Conservation (phyloP, 2,888 invertebrate species). For the Scelioninae gen. 2 region DNA sequence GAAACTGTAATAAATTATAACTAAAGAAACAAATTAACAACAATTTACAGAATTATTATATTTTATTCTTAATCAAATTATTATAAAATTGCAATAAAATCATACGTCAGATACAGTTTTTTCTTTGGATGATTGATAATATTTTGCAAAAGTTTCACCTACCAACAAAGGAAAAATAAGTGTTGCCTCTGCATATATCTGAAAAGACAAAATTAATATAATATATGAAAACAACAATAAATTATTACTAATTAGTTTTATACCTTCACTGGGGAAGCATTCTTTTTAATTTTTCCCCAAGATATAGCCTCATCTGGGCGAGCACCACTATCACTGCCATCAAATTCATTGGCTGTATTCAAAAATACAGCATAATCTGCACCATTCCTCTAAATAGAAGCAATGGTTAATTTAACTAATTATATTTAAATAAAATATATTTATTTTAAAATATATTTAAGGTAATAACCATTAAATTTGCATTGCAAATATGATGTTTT, state of each 20-base stretch:
- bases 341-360: constrained; percentile 96
- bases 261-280: constrained; percentile 92
- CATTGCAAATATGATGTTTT: constrained; percentile 99
- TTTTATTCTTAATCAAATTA: no score
- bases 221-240: background rate
- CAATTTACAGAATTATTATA: no score
- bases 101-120: constrained; percentile 66
- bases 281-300: constrained; percentile 97
- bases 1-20: no score
- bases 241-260: background rate
- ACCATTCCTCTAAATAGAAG: constrained; percentile 87
- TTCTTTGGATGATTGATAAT: constrained; percentile 66
- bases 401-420: background rate
- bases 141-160: constrained; percentile 93
- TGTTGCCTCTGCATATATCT: constrained; percentile 94
- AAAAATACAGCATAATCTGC: constrained; percentile 96
- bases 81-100: constrained; percentile 28
- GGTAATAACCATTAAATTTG: constrained; percentile 92
- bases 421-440: background rate
- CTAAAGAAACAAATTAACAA: no score
- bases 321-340: constrained; percentile 98
- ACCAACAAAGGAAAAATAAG: constrained; percentile 96
- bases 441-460: background rate
- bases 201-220: constrained; percentile 30
- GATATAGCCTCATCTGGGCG: constrained; percentile 98